Base-by-base conservation (phyloP, 1,140 invertebrate species). In the Himalopsyche phryganea region DNA sequence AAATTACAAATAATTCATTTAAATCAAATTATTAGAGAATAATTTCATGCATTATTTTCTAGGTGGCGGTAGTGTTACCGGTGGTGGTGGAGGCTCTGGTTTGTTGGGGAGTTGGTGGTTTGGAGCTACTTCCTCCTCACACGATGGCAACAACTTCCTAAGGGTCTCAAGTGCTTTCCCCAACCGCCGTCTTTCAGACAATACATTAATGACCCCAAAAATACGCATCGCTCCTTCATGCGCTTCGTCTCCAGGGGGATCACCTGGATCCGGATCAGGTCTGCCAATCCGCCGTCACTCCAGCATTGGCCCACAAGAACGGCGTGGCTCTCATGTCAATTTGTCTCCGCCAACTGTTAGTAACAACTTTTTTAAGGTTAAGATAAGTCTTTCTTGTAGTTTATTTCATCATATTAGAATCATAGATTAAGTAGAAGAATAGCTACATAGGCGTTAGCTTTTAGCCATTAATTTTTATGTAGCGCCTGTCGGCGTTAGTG, bases 141-240 rank as follows among this genome's bases (percentile, higher is more conserved):
- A 89, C 15, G 91, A 94, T 18, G 91, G 93, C 68, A 89, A 86
- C 68, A 93, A 94, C 74, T 91, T 92, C 75, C 77, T 95, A 67
- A 83, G 89, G 38, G 92, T 95, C 1, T 83, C 84, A 35, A 91
- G 86, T 67, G 83, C 85, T 2, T 90, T 91, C 69, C 85, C 90
- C 14, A 92, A 86, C 69, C 85, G 92, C 44, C 85, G 92, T 32
- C 81, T 94, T 17, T 94, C 91, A 2, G 92, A 96, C 74, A 95
- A 94, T 73, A 92, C 91, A 17, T 76, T 95, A 65, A 92, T 92
- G 84, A 90, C 92, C 18, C 90, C 91, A 9, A 94, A 90, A 77
- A 93, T 92, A 61, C 81, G 86, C 10, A 85, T 92, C 33, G 88
- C 88, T 1, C 89, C 88, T 33, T 91, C 88, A n/a, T 91, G 89